Evolutionary conservation across 2,888 invertebrate species (phyloP), one percentile per base, ranked within the genome.

Genomic region (Pyrrhia umbra): DNA sequence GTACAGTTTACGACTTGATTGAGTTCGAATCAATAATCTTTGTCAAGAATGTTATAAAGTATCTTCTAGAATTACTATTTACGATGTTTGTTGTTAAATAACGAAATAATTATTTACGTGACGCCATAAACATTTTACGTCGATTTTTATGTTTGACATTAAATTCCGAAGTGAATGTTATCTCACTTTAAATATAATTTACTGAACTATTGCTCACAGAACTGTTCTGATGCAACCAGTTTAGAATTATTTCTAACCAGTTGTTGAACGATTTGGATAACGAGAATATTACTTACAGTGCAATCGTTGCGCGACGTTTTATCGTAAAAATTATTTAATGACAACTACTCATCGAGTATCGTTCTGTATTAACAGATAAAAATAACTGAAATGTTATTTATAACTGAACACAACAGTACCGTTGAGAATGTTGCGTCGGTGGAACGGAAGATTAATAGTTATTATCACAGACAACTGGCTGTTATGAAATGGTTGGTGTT

Each of bases 91-190:
- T 81, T 74, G 65, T 78, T 69, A 81, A 84, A 83, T 82, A 86
- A 84, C 82, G 71, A 79, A 83, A 84, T 88, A 84, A 86, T 88
- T 85, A 87, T 85, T 80, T 71, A 84, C 77, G 78, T 79, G 75
- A 79, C 82, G 75, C 82, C 60, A 62, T 85, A 82, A 83, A 83
- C 76, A 79, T 83, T 85, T 84, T 73, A 86, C 73, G 80, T 81
- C 76, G 77, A 83, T 79, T 85, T 88, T 87, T 82, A 84, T 85
- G 81, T 82, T 82, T 71, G 66, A 82, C 77, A 83, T 84, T 75
- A 85, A 85, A 83, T 77, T 77, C 67, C 51, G 58, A 75, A 72
- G 80, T 81, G 67, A 84, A 85, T 76, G 79, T 79, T 83, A 69
- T 80, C 77, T 81, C 72, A 82, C 83, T 86, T 84, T 79, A 82